Percentiles rank a stretch among this genome's conserved stretches.
phyloP scores from a whole-genome alignment of 2,888 invertebrate genomes.

The Phalera bucephala region DNA sequence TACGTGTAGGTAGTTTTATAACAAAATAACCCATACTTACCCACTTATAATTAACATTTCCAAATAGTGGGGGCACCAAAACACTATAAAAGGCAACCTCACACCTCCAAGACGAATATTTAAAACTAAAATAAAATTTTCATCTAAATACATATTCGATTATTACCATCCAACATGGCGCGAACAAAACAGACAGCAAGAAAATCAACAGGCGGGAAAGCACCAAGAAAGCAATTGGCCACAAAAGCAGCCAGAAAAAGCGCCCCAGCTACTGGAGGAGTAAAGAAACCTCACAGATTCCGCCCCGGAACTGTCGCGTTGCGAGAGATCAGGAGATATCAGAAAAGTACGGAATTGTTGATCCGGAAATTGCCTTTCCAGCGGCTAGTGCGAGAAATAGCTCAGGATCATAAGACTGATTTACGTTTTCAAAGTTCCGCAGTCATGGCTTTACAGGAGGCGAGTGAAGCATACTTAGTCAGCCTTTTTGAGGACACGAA shows the following conservation, averaged over 20 bases:
- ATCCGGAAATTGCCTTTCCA: conserved; percentile 89
- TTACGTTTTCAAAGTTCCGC: conserved; percentile 88
- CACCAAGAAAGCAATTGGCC: conserved; percentile 87
- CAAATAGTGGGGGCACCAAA: too few species aligned
- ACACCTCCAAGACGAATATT: too few species aligned
- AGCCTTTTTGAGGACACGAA: conserved; percentile 90
- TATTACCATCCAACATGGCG: conserved; percentile 85
- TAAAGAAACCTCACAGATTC: conserved; percentile 89
- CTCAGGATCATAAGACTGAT: conserved; percentile 89
- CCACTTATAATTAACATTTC: too few species aligned
- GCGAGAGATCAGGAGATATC: conserved; percentile 88
- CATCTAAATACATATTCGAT: too few species aligned
- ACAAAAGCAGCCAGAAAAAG: conserved; percentile 89
- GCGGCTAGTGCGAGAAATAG: conserved; percentile 87
- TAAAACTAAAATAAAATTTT: too few species aligned
- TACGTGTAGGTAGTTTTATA: too few species aligned
- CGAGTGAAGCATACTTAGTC: conserved; percentile 85
- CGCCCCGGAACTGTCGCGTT: conserved; percentile 87
- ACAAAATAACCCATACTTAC: too few species aligned
- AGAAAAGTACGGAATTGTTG: conserved; percentile 88
- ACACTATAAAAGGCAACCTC: too few species aligned
- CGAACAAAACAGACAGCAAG: conserved; percentile 90
- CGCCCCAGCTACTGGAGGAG: conserved; percentile 88
- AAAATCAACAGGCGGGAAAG: conserved; percentile 89
- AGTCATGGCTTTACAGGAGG: conserved; percentile 86